Evolutionary conservation across 2,113 vertebrate genomes (phyloP).

Genomic region (Solea senegalensis): DNA sequence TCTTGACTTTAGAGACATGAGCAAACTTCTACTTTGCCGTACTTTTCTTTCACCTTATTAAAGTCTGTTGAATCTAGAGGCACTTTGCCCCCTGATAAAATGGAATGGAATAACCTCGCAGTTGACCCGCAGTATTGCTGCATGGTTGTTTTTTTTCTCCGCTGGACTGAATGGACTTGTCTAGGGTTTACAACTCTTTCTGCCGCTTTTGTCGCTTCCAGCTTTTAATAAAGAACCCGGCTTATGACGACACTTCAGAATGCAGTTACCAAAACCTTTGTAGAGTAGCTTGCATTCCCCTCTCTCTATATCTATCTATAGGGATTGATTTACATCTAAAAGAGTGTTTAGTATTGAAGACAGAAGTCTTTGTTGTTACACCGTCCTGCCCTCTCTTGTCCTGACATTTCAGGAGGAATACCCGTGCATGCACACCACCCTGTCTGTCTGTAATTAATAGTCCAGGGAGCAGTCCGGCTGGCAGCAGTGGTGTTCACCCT

Average conservation of each 20-base stretch:
- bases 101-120: slow-evolving; percentile 53
- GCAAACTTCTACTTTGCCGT: slow-evolving; percentile 54
- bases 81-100: slow-evolving; percentile 48
- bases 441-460: slow-evolving; percentile 63
- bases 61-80: slow-evolving; percentile 43
- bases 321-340: background rate
- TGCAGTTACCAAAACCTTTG: slow-evolving; percentile 7
- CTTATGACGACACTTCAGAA: slow-evolving; percentile 24
- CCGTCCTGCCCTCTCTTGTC: slow-evolving; percentile 17
- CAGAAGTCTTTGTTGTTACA: slow-evolving; percentile 27
- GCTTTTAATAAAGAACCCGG: slow-evolving; percentile 10
- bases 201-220: slow-evolving; percentile 17
- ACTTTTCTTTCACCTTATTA: slow-evolving; percentile 57
- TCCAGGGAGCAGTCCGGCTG: slow-evolving; percentile 62
- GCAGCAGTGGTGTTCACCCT: slow-evolving; percentile 59
- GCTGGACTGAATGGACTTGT: slow-evolving; percentile 37
- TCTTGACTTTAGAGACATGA: slow-evolving; percentile 51
- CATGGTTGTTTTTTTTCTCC: slow-evolving; percentile 29
- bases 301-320: background rate
- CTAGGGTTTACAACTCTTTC: slow-evolving; percentile 23
- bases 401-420: slow-evolving; percentile 34
- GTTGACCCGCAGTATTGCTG: slow-evolving; percentile 32
- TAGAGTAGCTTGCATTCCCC: background rate
- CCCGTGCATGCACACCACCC: slow-evolving; percentile 39
- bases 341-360: slow-evolving; percentile 27